Evolutionary conservation across 2,888 invertebrate genomes (phyloP), one percentile per base, ranked within the genome.

Genomic region (Penaeus monodon): DNA sequence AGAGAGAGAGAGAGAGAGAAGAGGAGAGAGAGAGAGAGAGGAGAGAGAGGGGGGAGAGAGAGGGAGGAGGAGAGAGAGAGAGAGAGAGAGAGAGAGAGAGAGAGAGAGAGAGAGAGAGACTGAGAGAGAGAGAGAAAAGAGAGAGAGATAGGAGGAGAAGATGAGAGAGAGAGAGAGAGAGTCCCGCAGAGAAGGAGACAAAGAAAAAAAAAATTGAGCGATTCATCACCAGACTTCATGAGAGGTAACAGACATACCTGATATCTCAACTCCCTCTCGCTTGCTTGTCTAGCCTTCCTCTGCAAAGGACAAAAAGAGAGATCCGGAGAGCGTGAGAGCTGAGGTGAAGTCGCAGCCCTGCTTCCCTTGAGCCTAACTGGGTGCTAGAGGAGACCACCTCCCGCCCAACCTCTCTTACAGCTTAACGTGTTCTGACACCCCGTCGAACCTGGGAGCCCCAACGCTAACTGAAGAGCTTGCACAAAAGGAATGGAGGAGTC

Each of bases 201-300:
- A 49, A 73, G 29, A n/a, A 64, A 29, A 29, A 33, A 65, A 81
- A 24, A 38, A n/a, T 33, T 22, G 38, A 81, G 80, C 63, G 63
- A 65, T 44, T 64, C 66, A 65, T 29, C 44, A 81, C 44, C 80
- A 65, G 33, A 65, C 64, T 77, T 49, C 38, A 20, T 64, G 63
- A n/a, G 12, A 29, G 68, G 57, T 29, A 49, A 27, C 63, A 80
- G 49, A 84, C 88, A 93, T 92, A 96, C 96, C 95, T 98, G 98
- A 92, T 98, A 98, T 90, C 97, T 95, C 91, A 96, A 96, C 93
- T 98, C 98, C 90, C 98, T 94, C 93, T 98, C 98, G 92, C 96
- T 97, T 29, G 98, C 97, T 93, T 98, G 98, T 92, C 98, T 97
- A 77, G 96, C 97, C 93, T 98, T 97, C 92, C 97, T 95, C 98